Conservation (phyloP, 2,113 vertebrate genomes). For the Reinhardtius hippoglossoides region DNA sequence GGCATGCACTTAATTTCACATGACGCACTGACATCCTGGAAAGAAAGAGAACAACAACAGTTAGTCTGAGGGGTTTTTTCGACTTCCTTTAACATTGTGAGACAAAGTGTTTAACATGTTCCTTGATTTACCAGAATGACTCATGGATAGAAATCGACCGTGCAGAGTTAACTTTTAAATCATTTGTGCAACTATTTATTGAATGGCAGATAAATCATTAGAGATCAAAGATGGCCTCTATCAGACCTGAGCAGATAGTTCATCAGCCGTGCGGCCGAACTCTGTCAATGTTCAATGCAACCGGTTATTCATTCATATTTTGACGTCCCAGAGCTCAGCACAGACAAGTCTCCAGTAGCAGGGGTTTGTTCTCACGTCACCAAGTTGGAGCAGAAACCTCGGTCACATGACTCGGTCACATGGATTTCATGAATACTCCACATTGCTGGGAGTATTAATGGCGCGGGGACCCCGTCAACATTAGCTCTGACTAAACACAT, state of each 20-base stretch:
- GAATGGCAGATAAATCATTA: not conserved
- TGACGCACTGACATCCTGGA: slow-evolving; percentile 84
- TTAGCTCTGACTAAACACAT: not conserved
- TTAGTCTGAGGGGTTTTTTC: not conserved
- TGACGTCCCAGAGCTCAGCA: not conserved
- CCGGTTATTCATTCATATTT: too few relatives aligned
- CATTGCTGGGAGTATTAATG: slow-evolving; percentile 29
- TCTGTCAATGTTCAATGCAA: not conserved
- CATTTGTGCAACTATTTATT: too few relatives aligned
- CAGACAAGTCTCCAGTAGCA: not conserved
- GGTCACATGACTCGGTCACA: not conserved
- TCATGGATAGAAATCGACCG: too few relatives aligned
- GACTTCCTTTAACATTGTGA: too few relatives aligned
- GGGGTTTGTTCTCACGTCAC: not conserved
- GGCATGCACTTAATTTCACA: slow-evolving; percentile 91
- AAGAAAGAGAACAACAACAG: not conserved
- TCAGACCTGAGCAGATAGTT: not conserved
- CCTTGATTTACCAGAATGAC: too few relatives aligned
- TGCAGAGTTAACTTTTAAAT: too few relatives aligned
- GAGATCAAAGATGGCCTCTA: not conserved
- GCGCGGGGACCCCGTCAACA: not conserved
- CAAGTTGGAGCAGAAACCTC: not conserved
- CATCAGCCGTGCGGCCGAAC: not conserved
- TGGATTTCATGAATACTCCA: not conserved
- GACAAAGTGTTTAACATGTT: too few relatives aligned